Conservation (phyloP, 2,113 vertebrate species). For the Crypturellus undulatus region DNA sequence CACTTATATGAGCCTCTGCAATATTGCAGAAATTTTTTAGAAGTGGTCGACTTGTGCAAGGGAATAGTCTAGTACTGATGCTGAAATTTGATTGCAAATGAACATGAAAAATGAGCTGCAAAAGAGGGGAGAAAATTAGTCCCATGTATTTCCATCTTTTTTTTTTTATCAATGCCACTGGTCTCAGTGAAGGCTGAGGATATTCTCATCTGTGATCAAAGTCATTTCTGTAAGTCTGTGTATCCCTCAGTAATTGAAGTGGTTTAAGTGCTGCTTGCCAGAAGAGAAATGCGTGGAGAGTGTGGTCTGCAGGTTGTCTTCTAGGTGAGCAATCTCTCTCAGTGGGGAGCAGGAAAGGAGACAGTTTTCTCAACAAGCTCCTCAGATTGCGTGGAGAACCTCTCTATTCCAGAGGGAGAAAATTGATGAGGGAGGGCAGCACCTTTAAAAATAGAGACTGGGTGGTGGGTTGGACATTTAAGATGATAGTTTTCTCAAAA, state of each 20-base stretch:
- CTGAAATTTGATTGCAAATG: neutral
- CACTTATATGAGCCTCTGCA: neutral
- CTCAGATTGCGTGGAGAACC: neutral
- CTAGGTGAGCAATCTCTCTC: neutral
- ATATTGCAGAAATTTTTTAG: neutral
- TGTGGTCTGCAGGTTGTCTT: neutral
- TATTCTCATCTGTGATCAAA: neutral
- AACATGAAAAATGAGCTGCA: neutral
- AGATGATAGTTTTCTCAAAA: neutral
- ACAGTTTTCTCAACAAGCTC: neutral
- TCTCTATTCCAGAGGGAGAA: neutral
- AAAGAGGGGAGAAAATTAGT: neutral
- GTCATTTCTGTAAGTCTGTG: neutral
- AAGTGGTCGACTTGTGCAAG: neutral
- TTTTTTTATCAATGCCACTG: neutral
- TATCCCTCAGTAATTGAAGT: neutral
- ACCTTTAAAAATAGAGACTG: neutral
- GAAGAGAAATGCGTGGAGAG: neutral
- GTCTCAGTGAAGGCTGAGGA: neutral
- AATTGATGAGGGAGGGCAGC: neutral
- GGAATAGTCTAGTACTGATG: neutral
- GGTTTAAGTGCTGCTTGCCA: neutral
- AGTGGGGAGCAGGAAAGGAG: neutral
- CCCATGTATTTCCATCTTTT: neutral
- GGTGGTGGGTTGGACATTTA: neutral